Conservation (phyloP, 2,888 invertebrate species). For the Drosophila siamana region DNA sequence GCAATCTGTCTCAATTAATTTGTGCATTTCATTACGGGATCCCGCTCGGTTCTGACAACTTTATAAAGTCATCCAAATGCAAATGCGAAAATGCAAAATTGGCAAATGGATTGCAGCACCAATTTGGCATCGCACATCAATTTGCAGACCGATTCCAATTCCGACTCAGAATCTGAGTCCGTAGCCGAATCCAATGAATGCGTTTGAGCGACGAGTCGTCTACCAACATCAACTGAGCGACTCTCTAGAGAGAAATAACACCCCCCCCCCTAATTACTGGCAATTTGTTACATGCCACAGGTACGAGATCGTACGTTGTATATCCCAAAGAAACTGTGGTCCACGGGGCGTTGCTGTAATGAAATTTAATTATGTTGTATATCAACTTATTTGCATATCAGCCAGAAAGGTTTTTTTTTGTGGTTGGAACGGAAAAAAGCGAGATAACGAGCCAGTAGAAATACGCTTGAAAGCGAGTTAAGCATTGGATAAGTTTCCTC, state of each 20-base stretch:
- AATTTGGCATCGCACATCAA: slow-evolving; percentile 58
- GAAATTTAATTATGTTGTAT: slow-evolving; percentile 83
- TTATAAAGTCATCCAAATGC: slow-evolving; percentile 48
- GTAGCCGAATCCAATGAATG: slow-evolving; percentile 9
- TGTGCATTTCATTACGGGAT: slow-evolving; percentile 49
- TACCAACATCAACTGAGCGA: slow-evolving; percentile 9
- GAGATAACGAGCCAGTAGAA: slow-evolving; percentile 45
- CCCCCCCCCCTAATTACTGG: slow-evolving; percentile 73
- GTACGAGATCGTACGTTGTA: slow-evolving; percentile 27
- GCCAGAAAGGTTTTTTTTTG: slow-evolving; percentile 54
- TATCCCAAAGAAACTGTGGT: slow-evolving; percentile 42
- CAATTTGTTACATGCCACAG: slow-evolving; percentile 74
- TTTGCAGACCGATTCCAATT: slow-evolving; percentile 32
- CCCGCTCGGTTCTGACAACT: slow-evolving; percentile 34
- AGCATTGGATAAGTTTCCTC: slow-evolving; percentile 38
- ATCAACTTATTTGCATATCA: slow-evolving; percentile 77
- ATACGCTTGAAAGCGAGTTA: slow-evolving; percentile 13
- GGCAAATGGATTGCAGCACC: slow-evolving; percentile 56
- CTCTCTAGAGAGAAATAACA: slow-evolving; percentile 24
- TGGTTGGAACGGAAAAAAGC: neutral
- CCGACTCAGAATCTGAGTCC: neutral
- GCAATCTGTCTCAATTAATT: slow-evolving; percentile 59
- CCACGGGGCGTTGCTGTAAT: slow-evolving; percentile 70
- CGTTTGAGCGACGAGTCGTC: slow-evolving; percentile 22
- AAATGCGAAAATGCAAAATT: slow-evolving; percentile 29